Evolutionary conservation across 2,888 invertebrate species (phyloP).

Genomic region (Chaetoderma sp.): DNA sequence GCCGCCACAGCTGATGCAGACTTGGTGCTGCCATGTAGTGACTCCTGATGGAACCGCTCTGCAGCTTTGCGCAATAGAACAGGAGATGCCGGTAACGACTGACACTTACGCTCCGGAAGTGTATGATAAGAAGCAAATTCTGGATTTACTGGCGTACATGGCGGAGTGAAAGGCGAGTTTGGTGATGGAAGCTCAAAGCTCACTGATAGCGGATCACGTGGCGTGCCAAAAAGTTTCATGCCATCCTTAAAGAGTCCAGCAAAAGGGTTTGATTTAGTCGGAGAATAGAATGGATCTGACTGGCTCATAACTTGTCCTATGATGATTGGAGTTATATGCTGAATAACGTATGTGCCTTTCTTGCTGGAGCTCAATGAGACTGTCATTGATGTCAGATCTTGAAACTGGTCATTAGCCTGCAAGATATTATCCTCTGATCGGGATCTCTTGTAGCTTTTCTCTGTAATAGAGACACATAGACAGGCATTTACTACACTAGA

Average conservation of each 20-base stretch:
- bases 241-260: conserved; percentile 59
- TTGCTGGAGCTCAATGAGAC: too few relatives aligned
- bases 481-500: neutral
- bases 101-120: conserved; percentile 45
- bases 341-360: too few relatives aligned
- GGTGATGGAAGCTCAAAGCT: conserved; percentile 80
- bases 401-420: conserved; percentile 43
- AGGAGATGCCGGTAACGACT: conserved; percentile 65
- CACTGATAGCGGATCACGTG: conserved; percentile 32
- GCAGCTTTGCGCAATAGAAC: conserved; percentile 55
- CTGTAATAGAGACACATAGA: conserved; percentile 4
- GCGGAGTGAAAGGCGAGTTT: conserved; percentile 55
- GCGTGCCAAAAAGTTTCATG: conserved; percentile 56
- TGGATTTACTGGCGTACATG: conserved; percentile 51
- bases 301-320: conserved; percentile 86
- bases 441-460: conserved; percentile 48
- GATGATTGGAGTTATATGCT: conserved; percentile 74
- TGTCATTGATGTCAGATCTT: conserved; percentile 22
- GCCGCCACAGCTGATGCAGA: too few relatives aligned
- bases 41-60: conserved; percentile 56
- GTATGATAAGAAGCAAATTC: conserved; percentile 1
- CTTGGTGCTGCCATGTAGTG: conserved; percentile 52
- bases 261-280: conserved; percentile 59
- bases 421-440: conserved; percentile 61
- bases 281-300: conserved; percentile 68